Conservation (phyloP, 2,113 vertebrate genomes). For the Cynocephalus volans region DNA sequence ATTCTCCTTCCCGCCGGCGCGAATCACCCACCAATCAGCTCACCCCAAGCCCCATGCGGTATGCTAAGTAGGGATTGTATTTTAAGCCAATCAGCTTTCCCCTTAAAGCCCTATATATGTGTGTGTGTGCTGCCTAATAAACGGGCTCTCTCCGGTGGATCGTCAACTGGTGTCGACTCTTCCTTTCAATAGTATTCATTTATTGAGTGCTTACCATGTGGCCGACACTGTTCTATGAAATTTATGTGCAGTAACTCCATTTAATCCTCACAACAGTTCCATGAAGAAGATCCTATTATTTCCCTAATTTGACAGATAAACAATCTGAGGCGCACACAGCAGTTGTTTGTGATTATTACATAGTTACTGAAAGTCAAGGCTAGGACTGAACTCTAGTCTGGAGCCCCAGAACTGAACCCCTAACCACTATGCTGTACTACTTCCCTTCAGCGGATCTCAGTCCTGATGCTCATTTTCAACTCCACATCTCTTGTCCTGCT, state of each 20-base stretch:
- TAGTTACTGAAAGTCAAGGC: not conserved
- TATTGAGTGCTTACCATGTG: not conserved
- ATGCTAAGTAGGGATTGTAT: too few relatives aligned
- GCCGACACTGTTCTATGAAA: not conserved
- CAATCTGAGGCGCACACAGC: not conserved
- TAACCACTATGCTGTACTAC: not conserved
- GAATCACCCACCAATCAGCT: too few relatives aligned
- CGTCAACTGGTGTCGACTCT: too few relatives aligned
- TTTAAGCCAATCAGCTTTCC: too few relatives aligned
- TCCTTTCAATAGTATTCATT: not conserved
- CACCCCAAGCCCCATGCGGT: too few relatives aligned
- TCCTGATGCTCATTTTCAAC: not conserved
- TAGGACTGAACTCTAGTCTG: not conserved
- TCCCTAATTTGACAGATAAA: constrained; percentile 31
- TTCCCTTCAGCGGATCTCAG: not conserved
- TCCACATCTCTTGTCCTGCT: not conserved
- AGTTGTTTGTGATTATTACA: not conserved
- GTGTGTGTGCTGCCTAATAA: too few relatives aligned
- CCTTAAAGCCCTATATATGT: too few relatives aligned
- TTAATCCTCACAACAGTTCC: not conserved
- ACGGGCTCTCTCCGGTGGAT: too few relatives aligned
- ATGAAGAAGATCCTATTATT: not conserved
- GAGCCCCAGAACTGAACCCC: not conserved
- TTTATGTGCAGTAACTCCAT: not conserved
- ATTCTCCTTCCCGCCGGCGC: too few relatives aligned